Evolutionary conservation across 92 coral and sea anemone species (phyloP).

Genomic region (Phenganax subtilis): DNA sequence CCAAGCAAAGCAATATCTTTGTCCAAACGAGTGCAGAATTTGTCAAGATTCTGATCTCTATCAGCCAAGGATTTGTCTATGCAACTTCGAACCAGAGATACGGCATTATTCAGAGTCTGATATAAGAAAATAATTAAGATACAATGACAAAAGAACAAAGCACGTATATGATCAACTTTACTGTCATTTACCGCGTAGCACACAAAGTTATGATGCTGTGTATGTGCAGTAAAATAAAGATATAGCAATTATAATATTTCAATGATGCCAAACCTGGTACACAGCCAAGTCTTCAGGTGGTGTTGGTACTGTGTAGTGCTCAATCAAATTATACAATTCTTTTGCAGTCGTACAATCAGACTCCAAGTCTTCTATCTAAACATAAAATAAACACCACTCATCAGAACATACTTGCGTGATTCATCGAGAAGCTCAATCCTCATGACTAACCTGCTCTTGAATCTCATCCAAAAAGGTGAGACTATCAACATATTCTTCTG

Average conservation of each 20-base stretch:
- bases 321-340: conserved; percentile 89
- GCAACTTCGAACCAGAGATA: conserved; percentile 87
- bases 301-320: conserved; percentile 88
- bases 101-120: conserved; percentile 86
- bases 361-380: conserved; percentile 89
- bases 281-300: conserved; percentile 99
- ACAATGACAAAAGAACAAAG: too few relatives aligned
- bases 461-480: conserved; percentile 84
- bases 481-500: conserved; percentile 77
- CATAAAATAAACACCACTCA: not conserved
- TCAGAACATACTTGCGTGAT: too few relatives aligned
- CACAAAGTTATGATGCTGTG: not conserved
- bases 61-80: conserved; percentile 96
- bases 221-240: not conserved
- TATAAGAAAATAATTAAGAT: not conserved
- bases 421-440: not conserved
- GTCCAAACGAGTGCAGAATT: conserved; percentile 92
- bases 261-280: conserved; percentile 65
- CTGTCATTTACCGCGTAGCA: too few relatives aligned
- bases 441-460: conserved; percentile 74
- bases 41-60: conserved; percentile 94
- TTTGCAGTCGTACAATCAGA: conserved; percentile 70
- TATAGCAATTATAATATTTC: too few relatives aligned
- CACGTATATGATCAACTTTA: too few relatives aligned
- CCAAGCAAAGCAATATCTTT: conserved; percentile 83